Evolutionary conservation across 2,113 vertebrate genomes (phyloP).

Genomic region (Heterotis niloticus): DNA sequence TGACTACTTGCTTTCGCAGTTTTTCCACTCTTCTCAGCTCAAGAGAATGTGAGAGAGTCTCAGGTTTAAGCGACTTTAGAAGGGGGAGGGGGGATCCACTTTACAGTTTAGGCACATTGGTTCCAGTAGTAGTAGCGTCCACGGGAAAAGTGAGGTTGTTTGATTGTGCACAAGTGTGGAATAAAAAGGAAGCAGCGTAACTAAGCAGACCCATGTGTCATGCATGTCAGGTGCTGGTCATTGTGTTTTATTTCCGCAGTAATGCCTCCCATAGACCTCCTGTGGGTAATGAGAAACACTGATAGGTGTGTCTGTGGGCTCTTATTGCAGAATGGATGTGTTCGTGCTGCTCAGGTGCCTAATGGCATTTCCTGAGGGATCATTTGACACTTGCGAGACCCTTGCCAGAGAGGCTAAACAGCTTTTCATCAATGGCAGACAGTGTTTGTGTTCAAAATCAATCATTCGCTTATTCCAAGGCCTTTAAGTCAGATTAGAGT

Average conservation of each 20-base stretch:
- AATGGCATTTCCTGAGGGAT: conserved; percentile 32
- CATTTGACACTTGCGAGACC: conserved; percentile 37
- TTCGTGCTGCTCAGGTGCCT: conserved; percentile 24
- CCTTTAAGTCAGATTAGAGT: conserved; percentile 37
- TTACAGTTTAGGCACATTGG: not conserved
- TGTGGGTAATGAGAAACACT: not conserved
- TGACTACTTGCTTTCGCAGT: not conserved
- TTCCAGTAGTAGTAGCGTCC: no score
- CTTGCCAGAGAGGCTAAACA: conserved; percentile 42
- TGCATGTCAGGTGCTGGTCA: not conserved
- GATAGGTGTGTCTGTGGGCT: not conserved
- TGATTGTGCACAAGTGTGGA: not conserved
- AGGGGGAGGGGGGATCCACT: not conserved
- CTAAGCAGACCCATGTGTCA: not conserved
- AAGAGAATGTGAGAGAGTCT: no score
- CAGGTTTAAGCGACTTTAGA: no score
- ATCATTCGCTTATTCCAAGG: conserved; percentile 46
- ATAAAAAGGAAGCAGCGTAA: not conserved
- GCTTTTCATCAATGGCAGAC: conserved; percentile 48
- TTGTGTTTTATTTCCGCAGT: not conserved
- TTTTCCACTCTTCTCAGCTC: no score
- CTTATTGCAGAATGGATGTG: not conserved
- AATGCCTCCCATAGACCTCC: not conserved
- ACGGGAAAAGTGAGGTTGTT: not conserved
- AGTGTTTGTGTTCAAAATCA: conserved; percentile 54